Percentiles rank a stretch among this genome's conserved stretches.
These are phyloP conservation scores for Anomalospiza imberbis DNA, from an alignment of 2,797 vertebrate genomes.

Conservation along the genomic window DNA sequence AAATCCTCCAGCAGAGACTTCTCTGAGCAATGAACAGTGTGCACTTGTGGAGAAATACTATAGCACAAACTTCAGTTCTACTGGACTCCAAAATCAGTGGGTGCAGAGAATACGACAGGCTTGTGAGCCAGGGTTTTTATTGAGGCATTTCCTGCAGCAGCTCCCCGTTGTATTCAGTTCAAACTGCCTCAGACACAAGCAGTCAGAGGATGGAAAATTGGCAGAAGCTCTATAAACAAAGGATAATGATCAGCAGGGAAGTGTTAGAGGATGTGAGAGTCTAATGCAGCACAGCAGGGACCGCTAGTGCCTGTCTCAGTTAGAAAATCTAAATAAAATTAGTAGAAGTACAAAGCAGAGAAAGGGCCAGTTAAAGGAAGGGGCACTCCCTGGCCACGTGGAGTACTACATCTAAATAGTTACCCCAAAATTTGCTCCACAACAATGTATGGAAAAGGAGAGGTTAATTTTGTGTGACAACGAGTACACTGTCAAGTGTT, in stretches of 20 bases:
- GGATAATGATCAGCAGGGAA: neutral
- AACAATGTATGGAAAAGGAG: neutral
- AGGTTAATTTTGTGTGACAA: neutral
- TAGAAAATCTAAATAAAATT: neutral
- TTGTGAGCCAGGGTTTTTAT: neutral
- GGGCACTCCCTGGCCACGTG: neutral
- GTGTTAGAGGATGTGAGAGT: neutral
- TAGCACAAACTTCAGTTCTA: neutral
- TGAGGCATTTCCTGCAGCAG: neutral
- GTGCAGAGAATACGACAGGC: accelerated
- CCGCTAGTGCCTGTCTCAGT: neutral
- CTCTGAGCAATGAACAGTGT: neutral
- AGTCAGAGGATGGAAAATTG: neutral
- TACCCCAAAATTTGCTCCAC: neutral
- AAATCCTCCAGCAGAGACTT: neutral
- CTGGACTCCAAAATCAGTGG: neutral
- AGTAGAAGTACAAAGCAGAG: neutral
- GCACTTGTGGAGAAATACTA: neutral
- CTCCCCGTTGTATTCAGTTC: neutral
- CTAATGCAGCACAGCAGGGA: neutral
- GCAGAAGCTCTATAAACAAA: neutral
- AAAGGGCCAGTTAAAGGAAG: neutral
- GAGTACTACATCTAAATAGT: neutral
- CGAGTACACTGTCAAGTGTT: neutral
- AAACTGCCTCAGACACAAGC: neutral